Evolutionary conservation across 2,797 vertebrate genomes (phyloP).

Genomic region (Discoglossus pictus): DNA sequence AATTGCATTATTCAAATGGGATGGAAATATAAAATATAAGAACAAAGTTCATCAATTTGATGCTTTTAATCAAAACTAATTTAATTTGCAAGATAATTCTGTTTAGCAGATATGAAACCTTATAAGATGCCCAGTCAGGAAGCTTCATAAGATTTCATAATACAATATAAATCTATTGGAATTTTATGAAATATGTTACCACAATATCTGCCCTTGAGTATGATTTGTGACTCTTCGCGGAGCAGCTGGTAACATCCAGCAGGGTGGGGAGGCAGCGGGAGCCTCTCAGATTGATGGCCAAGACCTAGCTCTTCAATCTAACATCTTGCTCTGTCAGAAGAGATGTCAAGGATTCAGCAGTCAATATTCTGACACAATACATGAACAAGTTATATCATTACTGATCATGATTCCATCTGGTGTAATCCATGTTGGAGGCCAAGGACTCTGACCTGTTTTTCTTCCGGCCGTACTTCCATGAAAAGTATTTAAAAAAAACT

Average conservation of each 20-base stretch:
- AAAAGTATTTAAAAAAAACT: too few species aligned
- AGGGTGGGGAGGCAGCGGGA: conserved; percentile 14
- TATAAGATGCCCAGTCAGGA: too few species aligned
- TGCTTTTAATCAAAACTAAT: too few species aligned
- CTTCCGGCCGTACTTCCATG: too few species aligned
- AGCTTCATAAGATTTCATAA: too few species aligned
- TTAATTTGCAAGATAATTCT: too few species aligned
- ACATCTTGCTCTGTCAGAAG: conserved; percentile 34
- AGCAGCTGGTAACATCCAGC: conserved; percentile 28
- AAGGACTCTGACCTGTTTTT: conserved; percentile 22
- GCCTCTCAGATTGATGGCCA: conserved; percentile 37
- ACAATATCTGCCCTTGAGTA: conserved; percentile 47
- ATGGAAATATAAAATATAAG: too few species aligned
- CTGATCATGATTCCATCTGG: conserved; percentile 31
- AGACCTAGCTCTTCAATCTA: conserved; percentile 43
- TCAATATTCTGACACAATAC: conserved; percentile 27
- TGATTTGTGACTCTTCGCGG: conserved; percentile 34
- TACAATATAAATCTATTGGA: too few species aligned
- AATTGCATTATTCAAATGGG: too few species aligned
- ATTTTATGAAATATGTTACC: too few species aligned
- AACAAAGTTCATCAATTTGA: too few species aligned
- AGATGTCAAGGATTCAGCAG: conserved; percentile 46
- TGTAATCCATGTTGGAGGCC: not conserved
- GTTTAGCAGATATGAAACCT: too few species aligned
- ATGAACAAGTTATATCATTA: conserved; percentile 23